Percentiles rank a stretch among this genome's conserved stretches.
phyloP scores from a whole-genome alignment of 1,140 invertebrate genomes.

The Bombus waltoni region DNA sequence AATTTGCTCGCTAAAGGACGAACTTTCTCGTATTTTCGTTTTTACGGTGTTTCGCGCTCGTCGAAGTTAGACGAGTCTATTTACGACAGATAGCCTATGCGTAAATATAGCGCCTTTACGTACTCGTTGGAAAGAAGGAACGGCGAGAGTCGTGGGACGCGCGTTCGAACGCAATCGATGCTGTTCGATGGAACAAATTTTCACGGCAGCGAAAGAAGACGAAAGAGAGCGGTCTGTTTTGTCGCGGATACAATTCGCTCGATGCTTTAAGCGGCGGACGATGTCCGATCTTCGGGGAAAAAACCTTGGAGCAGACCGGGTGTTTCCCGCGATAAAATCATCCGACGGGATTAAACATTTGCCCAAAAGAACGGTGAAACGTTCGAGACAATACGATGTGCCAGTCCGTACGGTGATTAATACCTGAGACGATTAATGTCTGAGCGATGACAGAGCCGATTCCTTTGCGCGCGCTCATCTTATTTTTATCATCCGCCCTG shows the following conservation, averaged over 20 bases:
- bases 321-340: slow-evolving; percentile 3
- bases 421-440: slow-evolving; percentile 33
- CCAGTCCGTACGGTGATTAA: slow-evolving; percentile 14
- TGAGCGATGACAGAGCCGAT: slow-evolving; percentile 18
- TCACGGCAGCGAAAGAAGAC: background rate
- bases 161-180: background rate
- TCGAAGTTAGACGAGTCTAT: background rate
- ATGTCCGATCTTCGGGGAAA: background rate
- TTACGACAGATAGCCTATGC: background rate
- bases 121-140: background rate
- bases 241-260: background rate
- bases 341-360: slow-evolving; percentile 3
- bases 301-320: background rate
- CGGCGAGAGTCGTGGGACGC: background rate
- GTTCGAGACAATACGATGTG: slow-evolving; percentile 4
- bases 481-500: background rate
- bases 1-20: background rate
- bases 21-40: background rate
- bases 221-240: background rate
- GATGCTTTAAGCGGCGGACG: background rate
- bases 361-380: background rate
- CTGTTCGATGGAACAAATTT: background rate
- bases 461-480: background rate
- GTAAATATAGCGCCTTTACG: background rate
- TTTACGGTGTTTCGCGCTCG: background rate